Base-by-base conservation (phyloP, 2,797 vertebrate genomes). In the Arvicola amphibius region DNA sequence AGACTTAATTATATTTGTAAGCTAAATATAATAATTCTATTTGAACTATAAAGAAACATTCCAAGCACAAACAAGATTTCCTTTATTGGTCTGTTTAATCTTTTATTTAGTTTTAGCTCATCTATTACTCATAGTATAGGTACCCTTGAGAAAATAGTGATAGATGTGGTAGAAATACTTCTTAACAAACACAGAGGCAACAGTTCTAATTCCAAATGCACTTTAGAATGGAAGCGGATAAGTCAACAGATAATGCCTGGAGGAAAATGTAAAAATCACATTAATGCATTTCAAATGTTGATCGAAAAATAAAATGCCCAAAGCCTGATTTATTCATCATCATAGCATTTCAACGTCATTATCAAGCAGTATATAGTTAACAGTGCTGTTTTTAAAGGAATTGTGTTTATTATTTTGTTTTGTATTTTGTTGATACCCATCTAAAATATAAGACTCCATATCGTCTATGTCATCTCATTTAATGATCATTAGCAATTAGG, bases 251-350 rank as follows among this genome's bases (percentile, higher is more conserved):
- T 96, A 65, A 29, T 76, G 90, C 97, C 97, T 81, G 43, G 51
- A 98, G 97, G 96, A 95, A 97, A 94, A 97, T 95, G 95, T 92
- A 96, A 97, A 51, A 94, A 73, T 40, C 97, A 94, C 81, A 92
- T 98, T 98, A 97, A 96, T 97, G 92, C 61, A 96, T 97, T 96
- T 43, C 80, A 73, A 94, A 32, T 97, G 97, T 95, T 59, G 93
- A 98, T 32, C 56, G 53, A 71, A 71, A 97, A 46, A 29, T 87
- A 56, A 95, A 37, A 29, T 10, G 79, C 69, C 29, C 9, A 40
- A 97, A 92, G 34, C 5, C 56, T 77, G 71, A 96, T 96, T 96
- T 98, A 96, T 92, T 97, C 84, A 95, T 90, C 91, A 81, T 29
- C 21, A 90, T 29, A 80, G 93, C 10, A 86, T 76, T 53, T 92